Evolutionary conservation across 2,113 vertebrate genomes (phyloP).

Genomic region (Mirza zaza): DNA sequence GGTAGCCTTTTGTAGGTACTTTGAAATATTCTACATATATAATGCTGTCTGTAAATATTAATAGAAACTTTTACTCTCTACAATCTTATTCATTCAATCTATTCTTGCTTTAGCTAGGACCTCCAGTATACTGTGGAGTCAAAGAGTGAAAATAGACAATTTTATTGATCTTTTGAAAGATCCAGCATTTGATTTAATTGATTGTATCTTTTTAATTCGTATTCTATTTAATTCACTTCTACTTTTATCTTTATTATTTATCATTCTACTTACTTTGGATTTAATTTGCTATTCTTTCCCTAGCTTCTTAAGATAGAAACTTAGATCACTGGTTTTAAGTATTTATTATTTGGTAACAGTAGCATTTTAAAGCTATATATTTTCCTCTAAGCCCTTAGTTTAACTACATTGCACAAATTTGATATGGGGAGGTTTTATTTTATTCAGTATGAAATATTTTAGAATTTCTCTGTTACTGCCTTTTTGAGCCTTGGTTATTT

Average conservation of each 20-base stretch:
- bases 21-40: not conserved
- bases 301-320: not conserved
- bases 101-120: not conserved
- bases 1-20: not conserved
- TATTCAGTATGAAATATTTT: not conserved
- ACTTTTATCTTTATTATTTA: not conserved
- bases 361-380: not conserved
- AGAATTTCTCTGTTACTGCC: not conserved
- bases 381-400: not conserved
- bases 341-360: not conserved
- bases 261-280: not conserved
- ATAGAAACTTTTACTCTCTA: not conserved
- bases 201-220: not conserved
- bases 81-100: not conserved
- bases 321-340: not conserved
- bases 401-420: not conserved
- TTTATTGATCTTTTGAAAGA: slow-evolving; percentile 13
- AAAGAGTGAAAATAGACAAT: not conserved
- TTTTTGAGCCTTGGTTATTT: not conserved
- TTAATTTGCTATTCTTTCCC: not conserved
- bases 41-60: not conserved
- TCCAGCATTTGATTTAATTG: not conserved
- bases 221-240: not conserved
- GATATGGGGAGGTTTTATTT: not conserved
- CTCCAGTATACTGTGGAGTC: not conserved